Percentiles rank a stretch among this genome's conserved stretches.
Conservation (phyloP, 53 echinoderm and acorn worm species). For the Henricia sp. region DNA sequence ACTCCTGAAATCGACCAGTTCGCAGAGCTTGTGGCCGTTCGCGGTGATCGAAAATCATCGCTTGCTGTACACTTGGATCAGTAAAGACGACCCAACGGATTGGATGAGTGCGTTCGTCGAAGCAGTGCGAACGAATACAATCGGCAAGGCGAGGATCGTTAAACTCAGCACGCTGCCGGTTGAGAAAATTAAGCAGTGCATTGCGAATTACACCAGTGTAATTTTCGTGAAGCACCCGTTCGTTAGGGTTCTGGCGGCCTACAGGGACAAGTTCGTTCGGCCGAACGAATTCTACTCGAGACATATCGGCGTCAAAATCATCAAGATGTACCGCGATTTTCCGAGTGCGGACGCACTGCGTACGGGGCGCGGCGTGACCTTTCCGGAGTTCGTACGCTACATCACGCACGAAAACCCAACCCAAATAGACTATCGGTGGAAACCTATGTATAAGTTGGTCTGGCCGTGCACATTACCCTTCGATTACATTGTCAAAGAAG, state of each 20-base stretch:
- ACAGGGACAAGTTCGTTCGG: conserved; percentile 63
- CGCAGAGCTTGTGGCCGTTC: conserved; percentile 57
- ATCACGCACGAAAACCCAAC: conserved; percentile 28
- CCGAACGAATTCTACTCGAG: conserved; percentile 50
- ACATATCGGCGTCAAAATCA: conserved; percentile 32
- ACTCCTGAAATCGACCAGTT: conserved; percentile 46
- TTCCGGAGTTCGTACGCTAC: conserved; percentile 68
- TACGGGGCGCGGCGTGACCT: conserved; percentile 53
- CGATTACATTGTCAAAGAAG: conserved; percentile 74
- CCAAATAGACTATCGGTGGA: conserved; percentile 67
- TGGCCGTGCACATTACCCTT: conserved; percentile 65
- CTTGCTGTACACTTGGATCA: conserved; percentile 63
- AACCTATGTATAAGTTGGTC: conserved; percentile 61
- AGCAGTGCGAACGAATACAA: conserved; percentile 50
- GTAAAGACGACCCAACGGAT: conserved; percentile 71
- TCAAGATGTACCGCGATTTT: conserved; percentile 42
- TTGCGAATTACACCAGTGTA: conserved; percentile 67
- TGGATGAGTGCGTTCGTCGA: conserved; percentile 79
- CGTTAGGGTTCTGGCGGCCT: conserved; percentile 66
- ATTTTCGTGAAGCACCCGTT: conserved; percentile 76
- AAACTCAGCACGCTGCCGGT: conserved; percentile 45
- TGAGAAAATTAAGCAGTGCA: conserved; percentile 53
- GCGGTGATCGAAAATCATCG: conserved; percentile 62
- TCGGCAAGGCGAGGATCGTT: conserved; percentile 59
- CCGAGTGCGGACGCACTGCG: conserved; percentile 37